Evolutionary conservation across 2,888 invertebrate species (phyloP).

Genomic region (Drosophila austrosaltans): DNA sequence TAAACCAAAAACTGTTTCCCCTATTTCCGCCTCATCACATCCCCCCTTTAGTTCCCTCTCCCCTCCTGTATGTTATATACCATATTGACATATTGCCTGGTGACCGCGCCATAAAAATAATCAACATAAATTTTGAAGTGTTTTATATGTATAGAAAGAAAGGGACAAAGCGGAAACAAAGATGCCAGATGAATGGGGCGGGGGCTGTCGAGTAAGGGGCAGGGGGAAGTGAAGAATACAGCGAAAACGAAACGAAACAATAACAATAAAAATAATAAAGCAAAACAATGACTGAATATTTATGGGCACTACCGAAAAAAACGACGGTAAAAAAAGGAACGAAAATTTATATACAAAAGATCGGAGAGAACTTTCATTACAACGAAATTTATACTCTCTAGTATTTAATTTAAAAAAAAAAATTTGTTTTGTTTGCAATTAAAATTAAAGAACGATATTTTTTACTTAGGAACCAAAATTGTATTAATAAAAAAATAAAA

Average conservation of each 20-base stretch:
- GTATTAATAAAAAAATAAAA: no score
- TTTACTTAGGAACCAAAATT: no score
- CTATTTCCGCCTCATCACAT: neutral
- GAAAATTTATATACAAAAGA: conserved; percentile 42
- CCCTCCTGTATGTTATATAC: neutral
- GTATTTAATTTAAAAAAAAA: neutral
- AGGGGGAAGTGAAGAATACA: neutral
- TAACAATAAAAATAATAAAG: conserved; percentile 78
- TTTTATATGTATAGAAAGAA: conserved; percentile 8
- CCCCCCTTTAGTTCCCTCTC: no score
- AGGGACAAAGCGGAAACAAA: conserved; percentile 1
- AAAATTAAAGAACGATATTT: no score
- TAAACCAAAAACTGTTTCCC: conserved; percentile 41
- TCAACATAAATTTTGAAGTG: conserved; percentile 72
- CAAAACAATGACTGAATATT: conserved; percentile 76
- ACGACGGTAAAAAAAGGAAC: conserved; percentile 24
- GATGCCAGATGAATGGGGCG: neutral
- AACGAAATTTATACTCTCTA: neutral
- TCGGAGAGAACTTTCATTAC: neutral
- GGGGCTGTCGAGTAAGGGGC: neutral
- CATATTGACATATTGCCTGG: conserved; percentile 70
- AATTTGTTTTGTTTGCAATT: no score
- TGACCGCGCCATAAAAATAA: conserved; percentile 77
- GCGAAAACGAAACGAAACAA: conserved; percentile 62
- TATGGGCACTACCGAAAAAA: conserved; percentile 58